These are phyloP conservation scores for Pseudochromis fuscus DNA, from an alignment of 2,797 vertebrate species.

Conservation along the genomic window DNA sequence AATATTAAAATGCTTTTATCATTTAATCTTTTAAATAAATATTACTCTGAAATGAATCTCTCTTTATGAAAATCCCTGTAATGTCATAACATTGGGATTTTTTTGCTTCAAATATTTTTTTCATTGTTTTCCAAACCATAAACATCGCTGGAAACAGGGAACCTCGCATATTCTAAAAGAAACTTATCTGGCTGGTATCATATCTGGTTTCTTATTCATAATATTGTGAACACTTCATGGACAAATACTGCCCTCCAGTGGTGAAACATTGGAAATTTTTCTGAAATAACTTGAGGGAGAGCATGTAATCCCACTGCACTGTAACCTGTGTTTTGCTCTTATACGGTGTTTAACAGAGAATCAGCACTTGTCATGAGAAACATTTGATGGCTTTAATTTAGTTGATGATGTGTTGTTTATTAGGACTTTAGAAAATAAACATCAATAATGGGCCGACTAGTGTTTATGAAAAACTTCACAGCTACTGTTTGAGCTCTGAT, in stretches of 20 bases:
- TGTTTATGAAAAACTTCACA: background rate
- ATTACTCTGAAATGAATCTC: too few species aligned
- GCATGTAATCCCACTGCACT: background rate
- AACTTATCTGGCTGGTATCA: rapidly evolving
- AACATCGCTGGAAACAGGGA: background rate
- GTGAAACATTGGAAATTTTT: background rate
- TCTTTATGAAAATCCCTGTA: too few species aligned
- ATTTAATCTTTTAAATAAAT: too few species aligned
- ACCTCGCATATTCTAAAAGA: background rate
- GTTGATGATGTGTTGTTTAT: too few species aligned
- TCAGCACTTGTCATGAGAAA: background rate
- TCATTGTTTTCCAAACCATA: background rate
- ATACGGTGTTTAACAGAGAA: background rate
- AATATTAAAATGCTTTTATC: too few species aligned
- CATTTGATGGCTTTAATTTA: too few species aligned
- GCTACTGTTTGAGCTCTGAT: too few species aligned
- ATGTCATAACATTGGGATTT: background rate
- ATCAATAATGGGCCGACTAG: too few species aligned
- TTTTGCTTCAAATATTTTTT: background rate
- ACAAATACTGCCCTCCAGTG: constrained; percentile 51
- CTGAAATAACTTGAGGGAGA: background rate
- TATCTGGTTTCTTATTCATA: too few species aligned
- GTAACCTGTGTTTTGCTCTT: background rate
- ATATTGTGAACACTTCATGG: background rate
- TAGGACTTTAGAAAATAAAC: too few species aligned